Percentiles rank a stretch among this genome's conserved stretches.
phyloP scores from a whole-genome alignment of 2,797 vertebrate species.

The Sebastiscus albofasciatus region DNA sequence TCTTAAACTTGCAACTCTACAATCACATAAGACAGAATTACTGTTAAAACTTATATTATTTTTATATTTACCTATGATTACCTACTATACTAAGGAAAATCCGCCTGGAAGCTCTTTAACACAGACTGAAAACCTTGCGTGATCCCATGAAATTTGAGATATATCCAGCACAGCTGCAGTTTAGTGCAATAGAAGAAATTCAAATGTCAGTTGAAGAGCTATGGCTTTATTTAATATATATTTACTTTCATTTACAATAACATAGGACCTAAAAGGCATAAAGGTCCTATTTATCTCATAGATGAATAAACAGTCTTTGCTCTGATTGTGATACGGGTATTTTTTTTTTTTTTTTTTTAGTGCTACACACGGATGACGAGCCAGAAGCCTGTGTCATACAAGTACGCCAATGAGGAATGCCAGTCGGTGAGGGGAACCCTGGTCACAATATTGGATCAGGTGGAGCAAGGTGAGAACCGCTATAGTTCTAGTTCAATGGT shows the following conservation, averaged over 20 bases:
- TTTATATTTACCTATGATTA: background rate
- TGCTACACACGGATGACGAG: slow-evolving; percentile 85
- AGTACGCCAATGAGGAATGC: slow-evolving; percentile 84
- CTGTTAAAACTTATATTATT: background rate
- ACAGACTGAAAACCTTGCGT: background rate
- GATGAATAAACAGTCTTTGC: background rate
- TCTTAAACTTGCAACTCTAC: background rate
- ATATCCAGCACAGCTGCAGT: background rate
- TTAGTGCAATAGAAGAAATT: background rate
- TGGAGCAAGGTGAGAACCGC: slow-evolving; percentile 90
- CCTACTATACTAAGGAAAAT: background rate
- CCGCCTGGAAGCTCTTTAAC: background rate
- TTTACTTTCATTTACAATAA: background rate
- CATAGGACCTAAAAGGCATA: no score
- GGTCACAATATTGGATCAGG: slow-evolving; percentile 88
- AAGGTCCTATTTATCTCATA: background rate
- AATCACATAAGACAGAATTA: background rate
- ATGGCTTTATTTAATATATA: background rate
- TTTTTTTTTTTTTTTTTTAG: slow-evolving; percentile 75
- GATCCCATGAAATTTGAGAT: background rate
- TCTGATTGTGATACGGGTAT: background rate
- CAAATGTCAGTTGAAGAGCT: background rate
- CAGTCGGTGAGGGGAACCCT: slow-evolving; percentile 83
- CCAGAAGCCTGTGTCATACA: slow-evolving; percentile 65
- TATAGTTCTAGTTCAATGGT: background rate